Conservation (phyloP, 2,113 vertebrate species). For the Loxodonta africana region DNA sequence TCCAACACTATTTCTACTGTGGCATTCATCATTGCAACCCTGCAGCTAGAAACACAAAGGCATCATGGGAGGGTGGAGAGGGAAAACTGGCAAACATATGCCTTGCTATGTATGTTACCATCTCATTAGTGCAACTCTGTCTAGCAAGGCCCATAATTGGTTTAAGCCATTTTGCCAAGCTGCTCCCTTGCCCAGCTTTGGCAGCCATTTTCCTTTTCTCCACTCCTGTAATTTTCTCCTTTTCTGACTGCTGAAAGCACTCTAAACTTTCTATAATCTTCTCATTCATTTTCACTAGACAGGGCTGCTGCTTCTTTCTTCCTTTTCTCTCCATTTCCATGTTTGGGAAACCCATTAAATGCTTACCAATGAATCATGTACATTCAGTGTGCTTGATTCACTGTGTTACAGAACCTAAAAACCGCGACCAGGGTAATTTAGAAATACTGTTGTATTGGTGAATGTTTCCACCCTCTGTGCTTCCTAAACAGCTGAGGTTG, state of each 20-base stretch:
- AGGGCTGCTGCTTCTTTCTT: background rate
- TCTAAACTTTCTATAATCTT: background rate
- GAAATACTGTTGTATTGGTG: background rate
- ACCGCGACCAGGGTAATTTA: background rate
- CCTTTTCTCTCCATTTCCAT: background rate
- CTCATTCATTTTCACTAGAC: background rate
- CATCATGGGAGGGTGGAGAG: background rate
- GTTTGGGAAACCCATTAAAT: conserved; percentile 14
- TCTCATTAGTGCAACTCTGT: background rate
- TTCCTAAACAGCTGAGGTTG: background rate
- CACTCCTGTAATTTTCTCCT: background rate
- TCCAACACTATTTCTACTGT: conserved; percentile 22
- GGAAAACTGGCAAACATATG: background rate
- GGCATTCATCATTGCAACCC: conserved; percentile 12
- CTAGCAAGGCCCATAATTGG: background rate
- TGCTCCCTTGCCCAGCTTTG: background rate
- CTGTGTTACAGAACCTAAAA: background rate
- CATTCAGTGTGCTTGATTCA: background rate
- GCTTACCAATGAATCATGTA: background rate
- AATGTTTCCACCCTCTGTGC: background rate
- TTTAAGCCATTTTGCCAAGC: background rate
- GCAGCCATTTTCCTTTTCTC: background rate
- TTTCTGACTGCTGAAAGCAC: background rate
- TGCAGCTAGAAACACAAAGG: conserved; percentile 58
- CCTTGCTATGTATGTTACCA: background rate